Conservation (phyloP, 2,888 invertebrate genomes). For the Vanessa cardui region DNA sequence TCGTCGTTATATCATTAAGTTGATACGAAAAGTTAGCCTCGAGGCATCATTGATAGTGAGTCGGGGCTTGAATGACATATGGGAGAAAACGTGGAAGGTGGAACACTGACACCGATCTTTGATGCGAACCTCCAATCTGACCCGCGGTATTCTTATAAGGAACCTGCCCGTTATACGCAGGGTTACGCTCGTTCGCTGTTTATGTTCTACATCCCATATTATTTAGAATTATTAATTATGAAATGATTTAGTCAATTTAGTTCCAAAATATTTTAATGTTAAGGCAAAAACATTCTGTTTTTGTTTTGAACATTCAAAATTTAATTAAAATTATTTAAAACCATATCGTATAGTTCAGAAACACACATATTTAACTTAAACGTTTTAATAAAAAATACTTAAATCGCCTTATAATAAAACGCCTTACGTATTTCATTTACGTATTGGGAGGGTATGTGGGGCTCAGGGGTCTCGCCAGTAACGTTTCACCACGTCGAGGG, state of each 20-base stretch:
- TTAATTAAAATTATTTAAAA: too few relatives aligned
- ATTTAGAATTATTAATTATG: background rate
- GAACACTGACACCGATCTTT: conserved; percentile 75
- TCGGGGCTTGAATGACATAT: conserved; percentile 65
- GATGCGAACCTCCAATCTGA: conserved; percentile 73
- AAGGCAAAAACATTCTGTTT: too few relatives aligned
- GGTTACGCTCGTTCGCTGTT: conserved; percentile 47
- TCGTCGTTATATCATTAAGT: conserved; percentile 50
- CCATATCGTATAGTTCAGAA: too few relatives aligned
- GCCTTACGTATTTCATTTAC: too few relatives aligned
- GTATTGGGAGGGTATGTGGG: too few relatives aligned
- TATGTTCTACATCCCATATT: background rate
- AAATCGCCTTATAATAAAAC: background rate
- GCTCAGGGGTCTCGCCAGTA: too few relatives aligned
- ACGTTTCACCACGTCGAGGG: too few relatives aligned
- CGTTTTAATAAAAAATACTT: background rate
- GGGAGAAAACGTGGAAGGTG: conserved; percentile 73
- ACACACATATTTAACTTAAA: background rate
- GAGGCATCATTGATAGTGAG: conserved; percentile 50
- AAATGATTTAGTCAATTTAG: background rate
- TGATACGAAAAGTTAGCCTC: conserved; percentile 45
- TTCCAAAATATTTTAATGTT: too few relatives aligned
- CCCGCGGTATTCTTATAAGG: conserved; percentile 76
- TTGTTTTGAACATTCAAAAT: too few relatives aligned
- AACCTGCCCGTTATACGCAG: conserved; percentile 73